A percentile compares a stretch with the other conserved stretches of the same genome.
Conservation (phyloP, 2,888 invertebrate species). For the Sminthurides aquaticus region DNA sequence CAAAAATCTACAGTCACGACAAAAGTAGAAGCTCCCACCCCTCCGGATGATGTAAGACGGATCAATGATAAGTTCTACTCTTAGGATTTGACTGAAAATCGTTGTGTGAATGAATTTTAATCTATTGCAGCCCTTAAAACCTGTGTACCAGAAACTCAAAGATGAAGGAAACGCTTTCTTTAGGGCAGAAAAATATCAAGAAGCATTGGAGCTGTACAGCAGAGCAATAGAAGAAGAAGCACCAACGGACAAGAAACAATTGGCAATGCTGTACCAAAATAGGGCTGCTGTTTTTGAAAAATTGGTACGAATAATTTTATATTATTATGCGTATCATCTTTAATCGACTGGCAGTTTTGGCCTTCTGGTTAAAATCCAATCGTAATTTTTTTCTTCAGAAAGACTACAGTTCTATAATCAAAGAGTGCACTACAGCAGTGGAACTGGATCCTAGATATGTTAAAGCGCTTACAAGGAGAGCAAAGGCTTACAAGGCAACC, state of each 20-base stretch:
- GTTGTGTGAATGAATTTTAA: background rate
- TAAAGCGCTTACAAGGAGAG: conserved; percentile 77
- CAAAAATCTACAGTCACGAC: background rate
- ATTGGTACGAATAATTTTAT: conserved; percentile 51
- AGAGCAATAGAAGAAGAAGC: conserved; percentile 89
- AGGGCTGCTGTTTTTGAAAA: conserved; percentile 92
- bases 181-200: conserved; percentile 76
- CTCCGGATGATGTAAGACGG: background rate
- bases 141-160: conserved; percentile 53
- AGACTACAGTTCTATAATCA: conserved; percentile 73
- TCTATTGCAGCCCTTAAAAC: conserved; percentile 6
- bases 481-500: conserved; percentile 71
- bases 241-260: conserved; percentile 60
- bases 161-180: conserved; percentile 81
- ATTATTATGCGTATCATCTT: conserved; percentile 8
- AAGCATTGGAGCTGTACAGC: conserved; percentile 81
- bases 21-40: background rate
- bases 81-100: too few species aligned
- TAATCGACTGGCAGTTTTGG: too few species aligned
- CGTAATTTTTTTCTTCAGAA: conserved; percentile 29
- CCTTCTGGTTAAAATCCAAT: background rate
- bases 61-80: too few species aligned
- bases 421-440: conserved; percentile 78
- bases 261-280: conserved; percentile 91
- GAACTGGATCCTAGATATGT: conserved; percentile 75